Conservation (phyloP, 2,113 vertebrate species). For the Cheilinus undulatus region DNA sequence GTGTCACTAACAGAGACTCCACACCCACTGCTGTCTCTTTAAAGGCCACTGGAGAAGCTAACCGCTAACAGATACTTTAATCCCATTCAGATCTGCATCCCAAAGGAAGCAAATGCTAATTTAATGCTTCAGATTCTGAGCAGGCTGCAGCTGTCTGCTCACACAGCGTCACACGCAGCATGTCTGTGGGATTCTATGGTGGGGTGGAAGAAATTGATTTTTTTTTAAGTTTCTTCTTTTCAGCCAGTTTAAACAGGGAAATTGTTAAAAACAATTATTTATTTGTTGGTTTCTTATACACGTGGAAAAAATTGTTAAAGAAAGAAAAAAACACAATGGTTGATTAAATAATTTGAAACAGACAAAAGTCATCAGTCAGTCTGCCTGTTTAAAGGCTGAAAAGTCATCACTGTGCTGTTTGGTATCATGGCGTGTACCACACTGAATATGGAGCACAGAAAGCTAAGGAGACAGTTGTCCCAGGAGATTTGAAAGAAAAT, state of each 20-base stretch:
- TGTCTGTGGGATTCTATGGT: not conserved
- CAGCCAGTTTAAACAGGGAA: too few relatives aligned
- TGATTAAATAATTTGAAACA: too few relatives aligned
- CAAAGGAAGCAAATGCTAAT: constrained; percentile 54
- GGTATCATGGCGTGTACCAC: too few relatives aligned
- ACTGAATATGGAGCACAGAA: too few relatives aligned
- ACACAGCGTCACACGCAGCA: not conserved
- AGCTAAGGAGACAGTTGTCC: too few relatives aligned
- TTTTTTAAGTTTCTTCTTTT: not conserved
- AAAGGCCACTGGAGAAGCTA: constrained; percentile 43
- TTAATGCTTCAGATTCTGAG: constrained; percentile 16
- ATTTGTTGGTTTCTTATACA: not conserved
- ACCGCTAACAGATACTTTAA: constrained; percentile 66
- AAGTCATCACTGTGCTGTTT: too few relatives aligned
- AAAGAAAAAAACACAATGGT: too few relatives aligned
- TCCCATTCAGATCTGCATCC: constrained; percentile 65
- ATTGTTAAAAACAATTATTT: not conserved
- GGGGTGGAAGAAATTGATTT: not conserved
- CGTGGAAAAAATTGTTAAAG: too few relatives aligned
- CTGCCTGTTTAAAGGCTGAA: too few relatives aligned
- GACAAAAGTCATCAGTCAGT: too few relatives aligned
- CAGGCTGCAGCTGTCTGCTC: constrained; percentile 15
- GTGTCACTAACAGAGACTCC: constrained; percentile 32
- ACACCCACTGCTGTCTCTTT: constrained; percentile 19
- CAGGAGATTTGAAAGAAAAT: too few relatives aligned